phyloP scores from a whole-genome alignment of 2,888 invertebrate genomes.

The Lycaena phlaeas region DNA sequence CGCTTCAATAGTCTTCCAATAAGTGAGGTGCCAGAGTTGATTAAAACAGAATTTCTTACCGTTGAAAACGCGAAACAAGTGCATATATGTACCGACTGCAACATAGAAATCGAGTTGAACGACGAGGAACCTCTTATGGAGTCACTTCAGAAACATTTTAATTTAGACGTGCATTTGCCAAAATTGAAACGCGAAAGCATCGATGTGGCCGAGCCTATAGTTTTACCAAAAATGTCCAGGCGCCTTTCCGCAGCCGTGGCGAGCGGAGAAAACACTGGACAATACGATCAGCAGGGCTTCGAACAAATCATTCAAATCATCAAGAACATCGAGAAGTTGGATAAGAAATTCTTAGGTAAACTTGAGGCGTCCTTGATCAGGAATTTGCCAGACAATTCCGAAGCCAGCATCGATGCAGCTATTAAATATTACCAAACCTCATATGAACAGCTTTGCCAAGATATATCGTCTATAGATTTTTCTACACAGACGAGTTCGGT shows the following conservation, averaged over 20 bases:
- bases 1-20: constrained; percentile 62
- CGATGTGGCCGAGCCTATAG: constrained; percentile 56
- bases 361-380: constrained; percentile 45
- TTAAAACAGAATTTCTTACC: constrained; percentile 48
- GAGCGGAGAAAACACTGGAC: constrained; percentile 41
- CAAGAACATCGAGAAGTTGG: constrained; percentile 46
- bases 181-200: constrained; percentile 57
- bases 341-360: constrained; percentile 41
- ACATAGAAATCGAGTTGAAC: constrained; percentile 55
- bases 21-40: constrained; percentile 56
- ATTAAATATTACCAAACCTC: constrained; percentile 49
- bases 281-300: constrained; percentile 24
- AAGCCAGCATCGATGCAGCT: constrained; percentile 51
- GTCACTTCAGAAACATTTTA: constrained; percentile 58
- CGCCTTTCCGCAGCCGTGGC: constrained; percentile 53
- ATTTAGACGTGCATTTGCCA: constrained; percentile 46
- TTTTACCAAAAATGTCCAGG: constrained; percentile 57
- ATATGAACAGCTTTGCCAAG: constrained; percentile 45
- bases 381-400: constrained; percentile 55
- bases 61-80: constrained; percentile 52
- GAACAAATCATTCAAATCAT: constrained; percentile 39
- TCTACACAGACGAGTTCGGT: constrained; percentile 50
- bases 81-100: constrained; percentile 61
- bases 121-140: constrained; percentile 62
- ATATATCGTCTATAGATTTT: constrained; percentile 44